These are phyloP conservation scores for Syrphus vitripennis DNA, from an alignment of 2,888 invertebrate species.

Conservation along the genomic window DNA sequence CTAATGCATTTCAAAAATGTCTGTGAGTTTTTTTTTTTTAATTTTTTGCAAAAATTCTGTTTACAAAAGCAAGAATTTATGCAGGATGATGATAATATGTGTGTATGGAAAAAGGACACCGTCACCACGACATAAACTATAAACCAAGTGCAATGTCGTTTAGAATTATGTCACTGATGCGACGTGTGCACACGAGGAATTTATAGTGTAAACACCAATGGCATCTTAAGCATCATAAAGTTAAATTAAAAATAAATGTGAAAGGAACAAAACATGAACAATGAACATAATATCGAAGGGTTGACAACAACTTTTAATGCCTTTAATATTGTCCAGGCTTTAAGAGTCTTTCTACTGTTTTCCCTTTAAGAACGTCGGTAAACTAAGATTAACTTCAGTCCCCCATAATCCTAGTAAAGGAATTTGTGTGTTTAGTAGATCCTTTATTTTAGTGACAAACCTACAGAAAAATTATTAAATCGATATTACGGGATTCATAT, in stretches of 20 bases:
- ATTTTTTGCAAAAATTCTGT: slow-evolving; percentile 3
- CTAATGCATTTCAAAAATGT: slow-evolving; percentile 14
- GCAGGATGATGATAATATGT: too few species aligned
- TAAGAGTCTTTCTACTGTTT: background rate
- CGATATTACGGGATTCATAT: background rate
- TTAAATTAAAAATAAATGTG: background rate
- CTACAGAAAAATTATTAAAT: background rate
- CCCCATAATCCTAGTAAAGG: background rate
- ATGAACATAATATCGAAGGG: background rate
- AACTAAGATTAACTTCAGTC: background rate
- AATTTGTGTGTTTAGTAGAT: background rate
- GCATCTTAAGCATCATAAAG: slow-evolving; percentile 47
- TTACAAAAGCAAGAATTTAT: slow-evolving; percentile 53
- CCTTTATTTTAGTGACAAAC: background rate
- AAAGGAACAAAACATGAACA: background rate
- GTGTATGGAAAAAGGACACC: slow-evolving; percentile 64
- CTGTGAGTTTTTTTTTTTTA: background rate
- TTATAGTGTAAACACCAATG: slow-evolving; percentile 62
- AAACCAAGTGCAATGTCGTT: slow-evolving; percentile 62
- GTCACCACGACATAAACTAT: slow-evolving; percentile 6
- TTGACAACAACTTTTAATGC: background rate
- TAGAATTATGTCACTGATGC: slow-evolving; percentile 60
- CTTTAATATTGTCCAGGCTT: background rate
- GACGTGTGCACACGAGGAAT: slow-evolving; percentile 48
- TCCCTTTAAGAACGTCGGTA: background rate